Base-by-base conservation (phyloP, 1,140 invertebrate species). In the Eumeta japonica region DNA sequence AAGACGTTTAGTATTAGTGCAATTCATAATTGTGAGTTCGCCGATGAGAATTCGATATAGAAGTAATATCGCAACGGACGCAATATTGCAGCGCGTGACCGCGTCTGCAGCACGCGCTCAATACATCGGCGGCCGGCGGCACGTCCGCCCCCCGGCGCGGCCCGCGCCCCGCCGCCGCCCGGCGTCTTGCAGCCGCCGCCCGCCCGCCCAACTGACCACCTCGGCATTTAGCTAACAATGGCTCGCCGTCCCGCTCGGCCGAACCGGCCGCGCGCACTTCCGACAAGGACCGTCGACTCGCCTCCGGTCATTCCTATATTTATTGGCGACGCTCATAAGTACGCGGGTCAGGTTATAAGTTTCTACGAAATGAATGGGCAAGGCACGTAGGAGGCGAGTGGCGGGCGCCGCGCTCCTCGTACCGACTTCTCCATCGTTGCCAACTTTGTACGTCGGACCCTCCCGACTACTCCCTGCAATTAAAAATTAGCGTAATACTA, bases 271-370 rank as follows among this genome's bases (percentile, higher is more conserved):
- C 37, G 27, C 46, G n/a, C 28, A 39, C 37, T 40, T 24, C 43
- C 39, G 59, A 67, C 52, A 55, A 46, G 55, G 58, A 62, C 36
- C 36, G 45, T 52, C 49, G 58, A 52, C 50, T 43, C 50, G 57
- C 58, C 61, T 60, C 61, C 70, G 71, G 68, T 74, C 72, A 75
- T 74, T 62, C 65, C 72, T 73, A 73, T 75, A 75, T 75, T 76
- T 76, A 76, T 73, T 68, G 65, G 68, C 66, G 74, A 76, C 70
- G 67, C 71, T 76, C 70, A 75, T 75, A 74, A 75, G 71, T 73
- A 73, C 70, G 70, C 70, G 62, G 58, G 67, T 73, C 68, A 72
- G 63, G 65, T 71, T 73, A 74, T 73, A 74, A 73, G 68, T 76
- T 72, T 70, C 63, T 52, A 58, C 66, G 58, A 67, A 72, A 75